A percentile compares a stretch with the other conserved stretches of the same genome.
Conservation (phyloP, 2,888 invertebrate genomes). For the Antitype chi region DNA sequence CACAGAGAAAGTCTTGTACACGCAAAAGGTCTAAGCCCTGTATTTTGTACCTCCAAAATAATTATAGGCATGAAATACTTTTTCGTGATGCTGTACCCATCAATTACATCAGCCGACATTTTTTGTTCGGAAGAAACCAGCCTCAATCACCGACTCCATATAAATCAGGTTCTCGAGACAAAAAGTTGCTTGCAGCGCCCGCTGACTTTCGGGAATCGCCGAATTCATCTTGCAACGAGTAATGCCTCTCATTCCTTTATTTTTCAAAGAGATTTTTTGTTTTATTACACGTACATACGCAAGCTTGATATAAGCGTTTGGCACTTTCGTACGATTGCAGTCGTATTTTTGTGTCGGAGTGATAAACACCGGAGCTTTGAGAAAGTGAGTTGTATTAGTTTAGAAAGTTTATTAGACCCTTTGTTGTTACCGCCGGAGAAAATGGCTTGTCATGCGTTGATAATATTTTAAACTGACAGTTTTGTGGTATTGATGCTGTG, state of each 20-base stretch:
- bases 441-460: not conserved
- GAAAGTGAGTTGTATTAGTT: conserved; percentile 36
- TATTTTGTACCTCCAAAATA: not conserved
- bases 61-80: not conserved
- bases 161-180: conserved; percentile 42
- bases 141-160: conserved; percentile 13
- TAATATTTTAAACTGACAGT: not conserved
- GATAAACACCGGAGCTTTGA: conserved; percentile 28
- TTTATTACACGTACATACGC: conserved; percentile 13
- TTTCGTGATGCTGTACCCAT: conserved; percentile 9
- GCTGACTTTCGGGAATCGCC: conserved; percentile 70
- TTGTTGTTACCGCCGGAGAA: conserved; percentile 4
- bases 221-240: conserved; percentile 45
- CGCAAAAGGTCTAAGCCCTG: not conserved
- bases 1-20: not conserved
- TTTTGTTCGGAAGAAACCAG: conserved; percentile 41
- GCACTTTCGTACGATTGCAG: conserved; percentile 29
- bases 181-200: conserved; percentile 53
- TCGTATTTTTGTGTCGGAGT: conserved; percentile 37
- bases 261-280: conserved; percentile 47
- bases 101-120: conserved; percentile 21
- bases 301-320: conserved; percentile 38
- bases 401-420: conserved; percentile 35
- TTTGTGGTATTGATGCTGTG: not conserved
- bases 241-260: conserved; percentile 25